Conservation (phyloP, 2,888 invertebrate species). For the Hypena proboscidalis region DNA sequence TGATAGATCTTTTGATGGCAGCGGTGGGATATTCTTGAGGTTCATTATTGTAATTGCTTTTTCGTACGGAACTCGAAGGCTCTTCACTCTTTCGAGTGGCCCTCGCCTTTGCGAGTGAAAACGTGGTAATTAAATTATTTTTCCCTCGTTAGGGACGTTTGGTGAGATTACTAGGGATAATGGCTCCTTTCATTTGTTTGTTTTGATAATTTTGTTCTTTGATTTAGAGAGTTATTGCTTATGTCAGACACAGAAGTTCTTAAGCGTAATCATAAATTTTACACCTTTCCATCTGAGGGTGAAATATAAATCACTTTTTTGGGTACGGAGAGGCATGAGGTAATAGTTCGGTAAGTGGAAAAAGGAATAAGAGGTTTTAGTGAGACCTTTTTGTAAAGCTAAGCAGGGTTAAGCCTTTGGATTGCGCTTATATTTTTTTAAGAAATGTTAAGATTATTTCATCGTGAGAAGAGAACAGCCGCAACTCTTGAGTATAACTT, state of each 20-base stretch:
- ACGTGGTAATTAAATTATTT: constrained; percentile 80
- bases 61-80: constrained; percentile 72
- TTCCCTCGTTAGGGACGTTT: constrained; percentile 56
- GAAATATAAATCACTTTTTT: too few relatives aligned
- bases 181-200: constrained; percentile 46
- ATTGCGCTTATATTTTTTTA: too few relatives aligned
- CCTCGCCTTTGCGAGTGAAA: constrained; percentile 67
- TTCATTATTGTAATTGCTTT: constrained; percentile 76
- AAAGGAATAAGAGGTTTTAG: too few relatives aligned
- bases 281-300: too few relatives aligned
- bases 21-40: constrained; percentile 59
- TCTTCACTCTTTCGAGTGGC: constrained; percentile 73
- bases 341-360: too few relatives aligned
- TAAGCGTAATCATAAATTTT: neutral
- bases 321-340: too few relatives aligned
- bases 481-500: too few relatives aligned
- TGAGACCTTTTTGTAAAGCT: too few relatives aligned
- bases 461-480: too few relatives aligned
- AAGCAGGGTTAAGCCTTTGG: too few relatives aligned
- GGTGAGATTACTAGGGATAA: constrained; percentile 70
- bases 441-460: too few relatives aligned
- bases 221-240: constrained; percentile 16
- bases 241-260: neutral
- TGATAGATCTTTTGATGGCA: constrained; percentile 37
- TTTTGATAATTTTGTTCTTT: constrained; percentile 23